These are phyloP conservation scores for Myotis myotis DNA, from an alignment of 2,797 vertebrate species.

Conservation along the genomic window DNA sequence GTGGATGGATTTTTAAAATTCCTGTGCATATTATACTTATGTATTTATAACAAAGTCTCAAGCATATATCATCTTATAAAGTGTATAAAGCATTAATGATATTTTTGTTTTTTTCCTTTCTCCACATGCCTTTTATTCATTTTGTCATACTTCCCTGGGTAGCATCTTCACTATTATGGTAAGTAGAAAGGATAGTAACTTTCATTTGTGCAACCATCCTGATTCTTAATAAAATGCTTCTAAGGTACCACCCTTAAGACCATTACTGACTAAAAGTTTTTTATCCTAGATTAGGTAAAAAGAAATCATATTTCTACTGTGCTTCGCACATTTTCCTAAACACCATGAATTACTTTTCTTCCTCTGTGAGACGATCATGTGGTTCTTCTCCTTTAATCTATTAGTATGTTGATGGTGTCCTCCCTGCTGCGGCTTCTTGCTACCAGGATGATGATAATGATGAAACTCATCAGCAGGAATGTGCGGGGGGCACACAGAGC, in stretches of 20 bases:
- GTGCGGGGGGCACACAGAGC: not conserved
- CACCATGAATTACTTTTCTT: not conserved
- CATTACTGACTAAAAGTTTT: not conserved
- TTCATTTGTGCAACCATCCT: not conserved
- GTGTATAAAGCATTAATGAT: not conserved
- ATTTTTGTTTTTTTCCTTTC: not conserved
- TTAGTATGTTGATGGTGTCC: not conserved
- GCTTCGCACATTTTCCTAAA: not conserved
- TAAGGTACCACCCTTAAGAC: not conserved
- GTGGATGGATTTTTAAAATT: not conserved
- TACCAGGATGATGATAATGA: slow-evolving; percentile 15
- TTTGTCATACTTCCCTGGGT: not conserved
- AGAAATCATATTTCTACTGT: not conserved
- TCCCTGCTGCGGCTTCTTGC: not conserved
- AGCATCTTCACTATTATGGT: not conserved
- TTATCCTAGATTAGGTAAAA: not conserved
- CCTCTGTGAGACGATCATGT: not conserved
- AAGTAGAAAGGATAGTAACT: not conserved
- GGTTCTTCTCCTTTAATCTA: not conserved
- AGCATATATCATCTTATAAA: not conserved
- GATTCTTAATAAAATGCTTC: not conserved
- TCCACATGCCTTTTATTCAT: not conserved
- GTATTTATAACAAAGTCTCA: not conserved
- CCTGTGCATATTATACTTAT: not conserved
- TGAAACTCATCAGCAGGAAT: not conserved